Evolutionary conservation across 2,797 vertebrate species (phyloP).

Genomic region (Helostoma temminkii): DNA sequence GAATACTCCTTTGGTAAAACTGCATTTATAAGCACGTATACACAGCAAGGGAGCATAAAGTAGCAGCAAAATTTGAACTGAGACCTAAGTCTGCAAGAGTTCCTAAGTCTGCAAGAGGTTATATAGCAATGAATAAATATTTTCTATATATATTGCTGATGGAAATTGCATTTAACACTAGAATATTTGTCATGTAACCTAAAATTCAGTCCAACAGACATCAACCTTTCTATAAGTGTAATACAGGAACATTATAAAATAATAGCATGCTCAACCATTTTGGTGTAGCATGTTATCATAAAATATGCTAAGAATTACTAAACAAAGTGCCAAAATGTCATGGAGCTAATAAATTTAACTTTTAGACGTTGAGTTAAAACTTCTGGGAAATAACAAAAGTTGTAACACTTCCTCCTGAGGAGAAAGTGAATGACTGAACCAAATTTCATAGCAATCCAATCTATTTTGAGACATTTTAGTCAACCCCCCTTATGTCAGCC

Average conservation of each 20-base stretch:
- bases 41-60: neutral
- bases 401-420: conserved; percentile 30
- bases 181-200: no score
- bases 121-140: neutral
- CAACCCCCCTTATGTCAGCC: conserved; percentile 5
- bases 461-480: conserved; percentile 14
- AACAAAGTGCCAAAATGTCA: neutral
- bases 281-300: no score
- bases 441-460: conserved; percentile 15
- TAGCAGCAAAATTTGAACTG: neutral
- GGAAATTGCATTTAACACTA: no score
- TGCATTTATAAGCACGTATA: conserved; percentile 4
- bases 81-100: neutral
- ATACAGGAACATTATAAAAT: no score
- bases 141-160: no score
- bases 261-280: no score
- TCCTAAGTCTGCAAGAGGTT: neutral
- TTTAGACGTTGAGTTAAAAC: neutral
- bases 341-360: neutral
- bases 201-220: no score
- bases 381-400: conserved; percentile 10
- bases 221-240: no score
- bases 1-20: conserved; percentile 24
- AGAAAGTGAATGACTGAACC: neutral
- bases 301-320: no score